Evolutionary conservation across 2,888 invertebrate genomes (phyloP).

Genomic region (Toxonevra muliebris): DNA sequence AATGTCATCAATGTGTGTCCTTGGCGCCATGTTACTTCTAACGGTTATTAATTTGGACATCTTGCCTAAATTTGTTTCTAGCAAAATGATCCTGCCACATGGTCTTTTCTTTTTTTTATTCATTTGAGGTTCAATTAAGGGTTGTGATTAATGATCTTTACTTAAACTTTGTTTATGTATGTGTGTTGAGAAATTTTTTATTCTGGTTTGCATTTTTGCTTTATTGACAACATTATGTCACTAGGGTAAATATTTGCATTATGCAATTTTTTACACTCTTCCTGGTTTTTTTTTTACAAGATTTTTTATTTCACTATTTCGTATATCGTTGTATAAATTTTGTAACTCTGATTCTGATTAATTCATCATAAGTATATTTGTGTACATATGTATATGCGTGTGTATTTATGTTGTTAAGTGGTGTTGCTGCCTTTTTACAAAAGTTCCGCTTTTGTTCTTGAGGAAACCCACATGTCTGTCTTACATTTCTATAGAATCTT

Average conservation of each 20-base stretch:
- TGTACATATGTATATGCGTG: conserved; percentile 13
- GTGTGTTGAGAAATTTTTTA: not conserved
- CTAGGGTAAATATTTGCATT: conserved; percentile 50
- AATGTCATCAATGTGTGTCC: conserved; percentile 35
- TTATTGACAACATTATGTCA: conserved; percentile 56
- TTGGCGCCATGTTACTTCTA: conserved; percentile 36
- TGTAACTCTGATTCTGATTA: not conserved
- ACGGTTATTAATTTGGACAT: too few species aligned
- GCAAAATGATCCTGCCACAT: not conserved
- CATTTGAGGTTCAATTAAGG: conserved; percentile 48
- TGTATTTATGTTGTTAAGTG: conserved; percentile 30
- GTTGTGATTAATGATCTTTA: conserved; percentile 44
- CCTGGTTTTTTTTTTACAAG: conserved; percentile 10
- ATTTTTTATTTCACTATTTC: conserved; percentile 15
- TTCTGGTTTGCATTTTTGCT: conserved; percentile 13
- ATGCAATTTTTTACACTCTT: conserved; percentile 20
- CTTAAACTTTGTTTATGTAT: not conserved
- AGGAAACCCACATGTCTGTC: conserved; percentile 13
- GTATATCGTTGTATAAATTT: conserved; percentile 20
- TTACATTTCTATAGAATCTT: not conserved
- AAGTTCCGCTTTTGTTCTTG: conserved; percentile 1
- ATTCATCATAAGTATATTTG: not conserved
- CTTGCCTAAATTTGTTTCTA: too few species aligned
- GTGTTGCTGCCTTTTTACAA: conserved; percentile 23
- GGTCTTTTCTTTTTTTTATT: conserved; percentile 11